Evolutionary conservation across 1,140 invertebrate species (phyloP), one percentile per base, ranked within the genome.

Genomic region (Drosophila mauritiana): DNA sequence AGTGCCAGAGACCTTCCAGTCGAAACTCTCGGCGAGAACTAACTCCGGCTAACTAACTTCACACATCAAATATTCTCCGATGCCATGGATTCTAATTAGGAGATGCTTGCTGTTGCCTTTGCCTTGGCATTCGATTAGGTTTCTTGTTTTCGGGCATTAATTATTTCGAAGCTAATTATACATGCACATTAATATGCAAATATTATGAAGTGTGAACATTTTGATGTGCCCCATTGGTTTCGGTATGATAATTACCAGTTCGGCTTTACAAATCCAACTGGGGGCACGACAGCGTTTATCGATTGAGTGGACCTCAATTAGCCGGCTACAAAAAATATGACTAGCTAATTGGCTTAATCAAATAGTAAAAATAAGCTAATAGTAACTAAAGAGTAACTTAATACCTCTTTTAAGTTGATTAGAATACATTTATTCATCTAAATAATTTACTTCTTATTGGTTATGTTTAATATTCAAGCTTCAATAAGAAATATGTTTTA

Each of bases 151-250:
- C 61, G 20, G 45, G 42, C 62, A 85, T 80, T 73, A 53, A 77
- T 81, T 81, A 67, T 83, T 68, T 62, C 57, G 36, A 31, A 58
- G 78, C 58, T 65, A 74, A 85, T 86, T 75, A 78, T 64, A 59
- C 54, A 74, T 68, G 51, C 70, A 62, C 61, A 82, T 85, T 63
- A 85, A 78, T 82, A 85, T 85, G 82, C 82, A 88, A 82, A 78
- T 78, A 85, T 82, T 78, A 85, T 88, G 56, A 78, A 88, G 82
- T 85, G 82, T 68, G 82, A 85, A 85, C 78, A 75, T 56, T 75
- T 67, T 62, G 62, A 81, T 85, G 67, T 77, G 73, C 78, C 80
- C 73, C 76, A 81, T 67, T 76, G 76, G 67, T 69, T 65, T 8
- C 36, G 54, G 43, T 36, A 25, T 63, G 67, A 40, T 57, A 73